A percentile compares a stretch with the other conserved stretches of the same genome.
Evolutionary conservation across 2,797 vertebrate species (phyloP).

Genomic region (Lophius americanus): DNA sequence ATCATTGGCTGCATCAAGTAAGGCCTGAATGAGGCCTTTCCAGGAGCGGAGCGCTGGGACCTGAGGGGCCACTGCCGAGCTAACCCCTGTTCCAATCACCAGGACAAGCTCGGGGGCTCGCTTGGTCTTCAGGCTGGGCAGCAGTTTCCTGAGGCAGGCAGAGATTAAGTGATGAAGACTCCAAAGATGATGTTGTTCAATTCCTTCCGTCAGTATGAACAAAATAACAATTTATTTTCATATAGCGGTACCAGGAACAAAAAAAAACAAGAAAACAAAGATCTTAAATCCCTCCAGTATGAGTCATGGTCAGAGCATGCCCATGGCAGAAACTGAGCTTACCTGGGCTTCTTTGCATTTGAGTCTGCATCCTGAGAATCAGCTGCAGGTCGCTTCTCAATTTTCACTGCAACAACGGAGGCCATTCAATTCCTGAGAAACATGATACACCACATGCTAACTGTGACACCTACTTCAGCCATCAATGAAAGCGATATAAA

Average conservation of each 20-base stretch:
- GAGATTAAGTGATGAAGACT: conserved; percentile 41
- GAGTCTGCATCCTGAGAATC: conserved; percentile 87
- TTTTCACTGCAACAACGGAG: conserved; percentile 81
- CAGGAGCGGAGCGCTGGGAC: conserved; percentile 95
- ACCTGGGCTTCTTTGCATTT: conserved; percentile 94
- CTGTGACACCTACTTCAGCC: background rate
- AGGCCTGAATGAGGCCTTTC: conserved; percentile 95
- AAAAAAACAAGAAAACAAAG: conserved; percentile 1
- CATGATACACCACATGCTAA: conserved; percentile 16
- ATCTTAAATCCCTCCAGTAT: conserved; percentile 6
- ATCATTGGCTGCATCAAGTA: conserved; percentile 94
- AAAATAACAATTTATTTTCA: conserved; percentile 43
- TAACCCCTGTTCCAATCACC: conserved; percentile 96
- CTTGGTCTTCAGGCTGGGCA: conserved; percentile 96
- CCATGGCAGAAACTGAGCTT: conserved; percentile 38
- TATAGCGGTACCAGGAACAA: background rate
- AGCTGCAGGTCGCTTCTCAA: conserved; percentile 81
- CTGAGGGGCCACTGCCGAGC: conserved; percentile 94
- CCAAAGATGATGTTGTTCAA: conserved; percentile 37
- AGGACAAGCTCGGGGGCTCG: conserved; percentile 92
- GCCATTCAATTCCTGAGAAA: conserved; percentile 82
- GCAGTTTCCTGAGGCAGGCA: conserved; percentile 84
- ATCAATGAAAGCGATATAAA: no score
- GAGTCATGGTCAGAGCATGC: background rate
- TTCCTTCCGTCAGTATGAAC: conserved; percentile 46